Evolutionary conservation across 2,113 vertebrate genomes (phyloP).

Genomic region (Marmota flaviventris): DNA sequence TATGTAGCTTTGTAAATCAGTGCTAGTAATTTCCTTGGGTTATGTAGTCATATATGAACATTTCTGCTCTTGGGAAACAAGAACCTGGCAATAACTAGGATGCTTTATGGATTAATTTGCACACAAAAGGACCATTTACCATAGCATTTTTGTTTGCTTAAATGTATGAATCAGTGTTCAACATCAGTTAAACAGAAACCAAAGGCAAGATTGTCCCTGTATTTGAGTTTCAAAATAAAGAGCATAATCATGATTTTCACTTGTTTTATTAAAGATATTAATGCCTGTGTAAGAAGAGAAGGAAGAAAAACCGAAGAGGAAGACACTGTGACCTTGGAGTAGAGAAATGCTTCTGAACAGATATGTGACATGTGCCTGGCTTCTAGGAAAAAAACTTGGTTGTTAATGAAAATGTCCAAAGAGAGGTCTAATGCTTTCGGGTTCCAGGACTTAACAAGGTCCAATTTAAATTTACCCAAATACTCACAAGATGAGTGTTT

Average conservation of each 20-base stretch:
- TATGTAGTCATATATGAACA: background rate
- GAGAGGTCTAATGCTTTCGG: background rate
- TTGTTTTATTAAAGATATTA: conserved; percentile 21
- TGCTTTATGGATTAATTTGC: background rate
- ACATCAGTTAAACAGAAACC: background rate
- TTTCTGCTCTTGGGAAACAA: background rate
- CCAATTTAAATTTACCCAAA: conserved; percentile 13
- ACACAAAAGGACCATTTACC: background rate
- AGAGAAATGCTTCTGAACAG: conserved; percentile 29
- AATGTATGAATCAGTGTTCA: background rate
- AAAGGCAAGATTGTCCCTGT: background rate
- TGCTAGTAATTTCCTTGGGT: background rate
- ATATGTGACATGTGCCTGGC: background rate
- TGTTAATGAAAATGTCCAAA: conserved; percentile 28
- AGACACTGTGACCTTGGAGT: background rate
- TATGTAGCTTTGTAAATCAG: conserved; percentile 6
- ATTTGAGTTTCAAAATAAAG: background rate
- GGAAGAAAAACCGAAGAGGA: conserved; percentile 31
- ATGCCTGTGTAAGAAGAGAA: background rate
- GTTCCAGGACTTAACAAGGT: conserved; percentile 44
- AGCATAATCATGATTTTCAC: background rate
- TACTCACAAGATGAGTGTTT: conserved; percentile 20
- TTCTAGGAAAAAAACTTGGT: conserved; percentile 38
- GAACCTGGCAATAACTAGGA: background rate
- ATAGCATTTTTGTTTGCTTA: background rate